A percentile compares a stretch with the other conserved stretches of the same genome.
These are phyloP conservation scores for Cheilosia grossa DNA, from an alignment of 2,888 invertebrate species.

Conservation along the genomic window DNA sequence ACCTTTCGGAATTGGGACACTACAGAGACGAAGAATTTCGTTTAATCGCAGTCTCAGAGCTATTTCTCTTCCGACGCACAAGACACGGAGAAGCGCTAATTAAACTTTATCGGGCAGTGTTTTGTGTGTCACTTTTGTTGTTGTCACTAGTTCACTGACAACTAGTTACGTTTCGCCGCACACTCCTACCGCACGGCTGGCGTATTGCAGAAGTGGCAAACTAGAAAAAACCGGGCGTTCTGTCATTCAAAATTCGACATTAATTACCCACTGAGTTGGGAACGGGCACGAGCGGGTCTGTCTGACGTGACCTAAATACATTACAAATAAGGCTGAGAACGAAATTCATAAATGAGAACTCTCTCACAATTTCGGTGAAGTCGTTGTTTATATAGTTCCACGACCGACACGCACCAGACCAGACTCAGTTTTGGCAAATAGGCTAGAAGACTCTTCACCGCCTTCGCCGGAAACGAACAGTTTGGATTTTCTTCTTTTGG, in stretches of 20 bases:
- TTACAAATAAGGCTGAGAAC: conserved; percentile 46
- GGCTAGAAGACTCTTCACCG: conserved; percentile 23
- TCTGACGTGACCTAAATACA: conserved; percentile 61
- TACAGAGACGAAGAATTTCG: conserved; percentile 5
- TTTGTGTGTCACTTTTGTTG: conserved; percentile 37
- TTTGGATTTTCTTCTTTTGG: conserved; percentile 34
- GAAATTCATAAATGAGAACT: conserved; percentile 40
- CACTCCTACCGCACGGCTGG: background rate
- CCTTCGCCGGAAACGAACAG: background rate
- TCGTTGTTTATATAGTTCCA: background rate
- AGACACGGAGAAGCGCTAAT: conserved; percentile 42
- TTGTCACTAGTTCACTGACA: background rate
- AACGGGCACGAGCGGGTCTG: conserved; percentile 31
- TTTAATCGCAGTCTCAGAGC: background rate
- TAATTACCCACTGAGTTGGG: conserved; percentile 37
- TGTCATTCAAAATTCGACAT: conserved; percentile 44
- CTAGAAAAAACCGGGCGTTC: conserved; percentile 38
- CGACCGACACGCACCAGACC: background rate
- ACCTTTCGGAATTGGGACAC: conserved; percentile 50
- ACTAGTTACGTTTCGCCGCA: conserved; percentile 37
- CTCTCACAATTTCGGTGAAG: conserved; percentile 45
- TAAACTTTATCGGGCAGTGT: conserved; percentile 30
- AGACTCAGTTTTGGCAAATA: conserved; percentile 50
- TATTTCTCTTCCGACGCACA: background rate
- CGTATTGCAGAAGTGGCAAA: conserved; percentile 25